Evolutionary conservation across 2,888 invertebrate genomes (phyloP).

Genomic region (Melangyna quadrimaculata): DNA sequence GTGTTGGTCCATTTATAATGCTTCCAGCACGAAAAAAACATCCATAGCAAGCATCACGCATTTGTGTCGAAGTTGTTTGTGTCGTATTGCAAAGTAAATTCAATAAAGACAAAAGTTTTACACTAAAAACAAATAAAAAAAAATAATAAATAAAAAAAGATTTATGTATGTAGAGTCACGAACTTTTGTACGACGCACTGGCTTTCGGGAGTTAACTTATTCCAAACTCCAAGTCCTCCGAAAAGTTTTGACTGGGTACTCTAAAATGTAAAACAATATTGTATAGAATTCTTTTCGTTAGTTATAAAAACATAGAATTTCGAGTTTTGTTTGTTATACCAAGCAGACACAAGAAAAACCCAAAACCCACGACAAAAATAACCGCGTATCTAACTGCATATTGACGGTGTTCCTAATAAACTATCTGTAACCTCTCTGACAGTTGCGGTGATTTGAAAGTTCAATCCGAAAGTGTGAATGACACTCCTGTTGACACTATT

Average conservation of each 20-base stretch:
- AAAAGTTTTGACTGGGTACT: slow-evolving; percentile 27
- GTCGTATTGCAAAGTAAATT: slow-evolving; percentile 85
- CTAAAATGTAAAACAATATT: neutral
- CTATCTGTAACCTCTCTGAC: neutral
- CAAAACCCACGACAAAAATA: neutral
- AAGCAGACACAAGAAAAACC: slow-evolving; percentile 9
- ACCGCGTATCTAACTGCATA: slow-evolving; percentile 41
- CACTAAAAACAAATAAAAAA: slow-evolving; percentile 9
- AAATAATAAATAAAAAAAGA: neutral
- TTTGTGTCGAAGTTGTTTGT: slow-evolving; percentile 83
- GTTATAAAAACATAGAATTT: neutral
- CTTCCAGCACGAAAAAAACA: slow-evolving; percentile 84
- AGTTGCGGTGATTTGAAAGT: neutral
- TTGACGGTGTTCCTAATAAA: neutral
- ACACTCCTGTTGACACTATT: slow-evolving; percentile 6
- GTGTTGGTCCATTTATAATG: slow-evolving; percentile 82
- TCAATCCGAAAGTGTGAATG: neutral
- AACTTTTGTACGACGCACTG: slow-evolving; percentile 52
- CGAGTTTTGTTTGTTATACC: slow-evolving; percentile 1
- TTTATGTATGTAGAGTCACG: neutral
- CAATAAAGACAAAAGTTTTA: slow-evolving; percentile 82
- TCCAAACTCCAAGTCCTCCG: slow-evolving; percentile 48
- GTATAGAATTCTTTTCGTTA: neutral
- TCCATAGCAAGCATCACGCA: slow-evolving; percentile 85
- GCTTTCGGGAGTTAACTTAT: slow-evolving; percentile 21